A percentile compares a stretch with the other conserved stretches of the same genome.
These are phyloP conservation scores for Alouatta palliata DNA, from an alignment of 2,113 vertebrate species.

Conservation along the genomic window DNA sequence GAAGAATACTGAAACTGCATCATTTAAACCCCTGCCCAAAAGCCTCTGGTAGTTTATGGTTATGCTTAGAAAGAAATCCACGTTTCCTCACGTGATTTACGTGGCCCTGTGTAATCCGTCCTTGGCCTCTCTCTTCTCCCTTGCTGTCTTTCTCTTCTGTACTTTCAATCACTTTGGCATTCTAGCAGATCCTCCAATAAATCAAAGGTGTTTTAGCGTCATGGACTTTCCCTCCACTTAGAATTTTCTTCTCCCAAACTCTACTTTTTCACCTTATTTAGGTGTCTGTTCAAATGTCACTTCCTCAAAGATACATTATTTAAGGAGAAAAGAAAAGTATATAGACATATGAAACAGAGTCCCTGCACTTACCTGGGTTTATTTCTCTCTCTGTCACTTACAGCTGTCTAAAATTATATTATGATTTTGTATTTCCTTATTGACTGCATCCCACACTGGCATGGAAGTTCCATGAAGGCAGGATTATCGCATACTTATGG, in stretches of 20 bases:
- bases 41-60: neutral
- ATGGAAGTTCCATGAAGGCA: neutral
- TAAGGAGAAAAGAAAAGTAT: neutral
- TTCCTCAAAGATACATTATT: neutral
- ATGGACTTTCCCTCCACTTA: neutral
- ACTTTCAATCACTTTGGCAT: neutral
- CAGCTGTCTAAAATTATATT: neutral
- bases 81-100: neutral
- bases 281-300: neutral
- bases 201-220: neutral
- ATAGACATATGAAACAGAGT: neutral
- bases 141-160: neutral
- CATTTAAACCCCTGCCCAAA: neutral
- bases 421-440: neutral
- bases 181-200: neutral
- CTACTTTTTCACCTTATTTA: neutral
- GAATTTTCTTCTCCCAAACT: neutral
- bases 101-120: neutral
- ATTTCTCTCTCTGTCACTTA: neutral
- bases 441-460: neutral
- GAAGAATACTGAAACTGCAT: neutral
- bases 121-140: neutral
- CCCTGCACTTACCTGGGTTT: neutral
- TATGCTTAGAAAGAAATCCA: neutral
- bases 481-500: neutral